phyloP scores from a whole-genome alignment of 1,140 invertebrate species.

The Zaprionus ornatus region DNA sequence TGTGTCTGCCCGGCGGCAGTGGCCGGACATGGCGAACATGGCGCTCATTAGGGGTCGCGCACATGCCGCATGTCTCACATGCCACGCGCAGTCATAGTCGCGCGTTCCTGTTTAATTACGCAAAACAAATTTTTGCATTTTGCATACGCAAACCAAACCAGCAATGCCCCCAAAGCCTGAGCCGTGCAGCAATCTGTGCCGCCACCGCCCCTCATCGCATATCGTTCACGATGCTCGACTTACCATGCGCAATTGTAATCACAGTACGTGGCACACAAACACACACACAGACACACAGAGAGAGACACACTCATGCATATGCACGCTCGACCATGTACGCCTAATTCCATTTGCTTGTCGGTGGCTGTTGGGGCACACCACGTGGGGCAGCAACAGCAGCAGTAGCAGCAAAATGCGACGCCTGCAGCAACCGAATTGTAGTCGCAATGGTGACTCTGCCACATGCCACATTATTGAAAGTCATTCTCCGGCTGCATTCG shows the following conservation, averaged over 20 bases:
- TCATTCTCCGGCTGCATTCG: conserved; percentile 18
- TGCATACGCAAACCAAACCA: conserved; percentile 11
- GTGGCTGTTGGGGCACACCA: conserved; percentile 1
- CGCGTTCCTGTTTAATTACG: conserved; percentile 60
- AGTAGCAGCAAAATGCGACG: not conserved
- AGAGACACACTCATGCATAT: not conserved
- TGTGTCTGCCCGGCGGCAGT: not conserved
- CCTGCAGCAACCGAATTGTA: not conserved
- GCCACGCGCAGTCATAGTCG: not conserved
- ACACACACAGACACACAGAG: not conserved
- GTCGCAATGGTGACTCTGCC: conserved; percentile 14
- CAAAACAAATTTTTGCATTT: conserved; percentile 59
- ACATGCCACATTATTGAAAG: conserved; percentile 16
- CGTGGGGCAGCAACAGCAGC: not conserved
- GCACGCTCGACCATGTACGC: conserved; percentile 19
- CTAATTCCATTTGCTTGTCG: conserved; percentile 63
- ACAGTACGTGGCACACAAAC: not conserved
- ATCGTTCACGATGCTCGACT: not conserved
- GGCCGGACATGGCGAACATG: conserved; percentile 1
- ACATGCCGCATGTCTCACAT: not conserved
- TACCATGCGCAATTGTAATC: conserved; percentile 17
- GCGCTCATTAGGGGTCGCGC: conserved; percentile 7
- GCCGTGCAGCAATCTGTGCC: not conserved
- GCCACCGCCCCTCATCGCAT: not conserved
- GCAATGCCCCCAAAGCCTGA: not conserved